These are phyloP conservation scores for Dendropsophus ebraccatus DNA, from an alignment of 2,113 vertebrate genomes.

Conservation along the genomic window DNA sequence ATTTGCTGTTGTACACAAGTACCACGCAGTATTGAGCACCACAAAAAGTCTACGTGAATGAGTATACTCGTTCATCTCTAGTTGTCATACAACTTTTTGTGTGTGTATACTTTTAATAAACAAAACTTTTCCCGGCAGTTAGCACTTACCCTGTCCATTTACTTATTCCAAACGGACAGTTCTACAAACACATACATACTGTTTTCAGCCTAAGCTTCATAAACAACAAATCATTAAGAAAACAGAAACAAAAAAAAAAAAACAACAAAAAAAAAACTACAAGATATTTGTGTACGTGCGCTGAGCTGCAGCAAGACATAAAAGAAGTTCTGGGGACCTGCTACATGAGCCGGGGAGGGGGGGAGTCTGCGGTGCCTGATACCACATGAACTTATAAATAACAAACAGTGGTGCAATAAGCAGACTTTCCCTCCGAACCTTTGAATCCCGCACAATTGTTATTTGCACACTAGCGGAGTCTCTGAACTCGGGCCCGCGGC, in stretches of 20 bases:
- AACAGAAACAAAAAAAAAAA: neutral
- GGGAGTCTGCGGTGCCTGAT: conserved; percentile 19
- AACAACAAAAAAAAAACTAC: neutral
- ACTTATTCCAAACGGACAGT: neutral
- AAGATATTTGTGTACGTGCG: neutral
- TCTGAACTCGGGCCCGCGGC: conserved; percentile 43
- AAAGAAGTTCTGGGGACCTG: neutral
- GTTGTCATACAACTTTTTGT: neutral
- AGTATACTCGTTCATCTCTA: no score
- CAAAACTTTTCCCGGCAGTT: neutral
- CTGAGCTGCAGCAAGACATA: neutral
- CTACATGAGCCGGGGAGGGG: neutral
- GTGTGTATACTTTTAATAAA: neutral
- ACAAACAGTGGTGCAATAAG: conserved; percentile 14
- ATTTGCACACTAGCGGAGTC: conserved; percentile 1
- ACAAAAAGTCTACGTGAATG: no score
- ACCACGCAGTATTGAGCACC: no score
- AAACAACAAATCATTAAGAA: neutral
- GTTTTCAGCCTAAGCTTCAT: neutral
- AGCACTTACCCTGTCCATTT: neutral
- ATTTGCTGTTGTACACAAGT: no score
- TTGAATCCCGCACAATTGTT: conserved; percentile 8
- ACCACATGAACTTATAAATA: conserved; percentile 1
- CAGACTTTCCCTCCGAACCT: neutral
- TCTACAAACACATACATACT: neutral